phyloP scores from a whole-genome alignment of 2,113 vertebrate genomes.

The Bos indicus region DNA sequence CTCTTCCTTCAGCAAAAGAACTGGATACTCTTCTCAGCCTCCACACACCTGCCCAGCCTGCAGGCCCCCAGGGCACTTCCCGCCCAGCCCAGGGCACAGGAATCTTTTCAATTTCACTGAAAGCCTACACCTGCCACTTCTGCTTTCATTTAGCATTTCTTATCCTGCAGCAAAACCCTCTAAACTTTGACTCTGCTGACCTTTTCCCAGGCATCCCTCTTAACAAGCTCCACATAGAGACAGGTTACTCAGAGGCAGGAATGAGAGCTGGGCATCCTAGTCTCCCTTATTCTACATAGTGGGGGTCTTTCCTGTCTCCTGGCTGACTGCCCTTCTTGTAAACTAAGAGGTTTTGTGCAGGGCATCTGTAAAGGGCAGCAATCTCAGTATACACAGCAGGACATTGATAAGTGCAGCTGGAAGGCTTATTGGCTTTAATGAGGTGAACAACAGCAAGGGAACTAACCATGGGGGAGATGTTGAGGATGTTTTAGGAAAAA shows the following conservation, averaged over 20 bases:
- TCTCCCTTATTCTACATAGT: no score
- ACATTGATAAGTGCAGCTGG: neutral
- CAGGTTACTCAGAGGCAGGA: no score
- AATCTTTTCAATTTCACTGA: neutral
- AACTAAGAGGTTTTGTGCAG: neutral
- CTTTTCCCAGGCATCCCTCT: no score
- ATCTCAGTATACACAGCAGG: neutral
- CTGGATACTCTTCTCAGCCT: neutral
- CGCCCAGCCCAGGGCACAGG: fast-evolving
- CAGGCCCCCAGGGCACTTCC: neutral
- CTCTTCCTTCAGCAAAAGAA: neutral
- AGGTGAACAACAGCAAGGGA: neutral
- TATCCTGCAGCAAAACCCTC: no score
- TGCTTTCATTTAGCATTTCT: no score
- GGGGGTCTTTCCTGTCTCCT: no score
- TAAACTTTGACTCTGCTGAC: no score
- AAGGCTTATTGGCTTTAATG: neutral
- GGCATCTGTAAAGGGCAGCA: neutral
- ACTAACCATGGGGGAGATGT: neutral
- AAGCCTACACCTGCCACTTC: no score
- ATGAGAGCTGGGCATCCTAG: no score
- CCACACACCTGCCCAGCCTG: neutral
- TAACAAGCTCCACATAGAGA: no score
- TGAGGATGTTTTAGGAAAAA: neutral
- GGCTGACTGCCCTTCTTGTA: no score